phyloP scores from a whole-genome alignment of 1,140 invertebrate genomes.

The Atta cephalotes region DNA sequence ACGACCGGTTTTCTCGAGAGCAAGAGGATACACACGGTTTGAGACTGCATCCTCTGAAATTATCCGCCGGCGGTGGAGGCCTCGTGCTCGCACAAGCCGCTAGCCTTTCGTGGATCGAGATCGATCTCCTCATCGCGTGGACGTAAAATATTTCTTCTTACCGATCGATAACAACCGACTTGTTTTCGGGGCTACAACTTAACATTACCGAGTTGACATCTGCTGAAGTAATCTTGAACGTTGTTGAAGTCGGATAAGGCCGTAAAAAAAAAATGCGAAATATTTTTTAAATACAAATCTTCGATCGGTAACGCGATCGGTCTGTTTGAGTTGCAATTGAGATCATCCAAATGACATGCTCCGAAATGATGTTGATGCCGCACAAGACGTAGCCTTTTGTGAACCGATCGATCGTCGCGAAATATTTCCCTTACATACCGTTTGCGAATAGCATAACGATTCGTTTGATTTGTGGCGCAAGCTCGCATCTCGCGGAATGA shows the following conservation, averaged over 20 bases:
- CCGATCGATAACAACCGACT: neutral
- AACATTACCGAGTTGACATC: neutral
- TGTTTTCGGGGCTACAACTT: neutral
- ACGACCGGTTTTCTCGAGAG: conserved; percentile 73
- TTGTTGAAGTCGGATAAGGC: neutral
- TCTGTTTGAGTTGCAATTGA: neutral
- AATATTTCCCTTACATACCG: neutral
- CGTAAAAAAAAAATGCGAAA: neutral
- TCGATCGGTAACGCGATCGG: neutral
- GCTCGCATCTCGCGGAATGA: neutral
- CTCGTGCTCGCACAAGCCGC: conserved; percentile 20
- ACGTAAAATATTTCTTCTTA: conserved; percentile 21
- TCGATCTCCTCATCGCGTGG: conserved; percentile 32
- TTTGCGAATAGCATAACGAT: neutral
- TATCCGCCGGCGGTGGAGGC: conserved; percentile 18
- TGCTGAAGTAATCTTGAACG: conserved; percentile 9
- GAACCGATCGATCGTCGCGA: neutral
- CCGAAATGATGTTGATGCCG: neutral
- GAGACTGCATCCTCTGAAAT: conserved; percentile 67
- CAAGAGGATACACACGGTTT: conserved; percentile 64
- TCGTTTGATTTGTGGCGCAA: conserved; percentile 3
- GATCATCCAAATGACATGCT: neutral
- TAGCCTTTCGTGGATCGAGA: conserved; percentile 23
- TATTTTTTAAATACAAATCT: neutral
- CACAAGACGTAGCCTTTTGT: neutral